Evolutionary conservation across 92 coral and sea anemone species (phyloP), one percentile per base, ranked within the genome.

Genomic region (Metridium senile): DNA sequence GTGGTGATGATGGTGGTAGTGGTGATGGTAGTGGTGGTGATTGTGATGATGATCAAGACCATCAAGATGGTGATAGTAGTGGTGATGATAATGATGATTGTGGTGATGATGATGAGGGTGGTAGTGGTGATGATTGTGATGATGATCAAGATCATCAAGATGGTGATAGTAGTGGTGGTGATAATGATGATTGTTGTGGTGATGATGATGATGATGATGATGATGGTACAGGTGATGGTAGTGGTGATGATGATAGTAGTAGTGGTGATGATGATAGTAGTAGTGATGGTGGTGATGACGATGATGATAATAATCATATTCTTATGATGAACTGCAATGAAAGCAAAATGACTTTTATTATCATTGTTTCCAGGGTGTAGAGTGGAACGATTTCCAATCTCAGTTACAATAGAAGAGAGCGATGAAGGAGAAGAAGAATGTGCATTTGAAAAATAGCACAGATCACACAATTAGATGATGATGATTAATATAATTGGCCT

Each of bases 351-450:
- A 4, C 8, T 0, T 26, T 47, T 31, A 1, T 46, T 59, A 32
- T 47, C 23, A 1, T 46, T 59, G 27, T 46, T 23, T 68, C 31
- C 76, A 91, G 97, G 97, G 11, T 91, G 97, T 62, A 83, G 97
- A 68, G 93, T 91, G 19, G 97, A 91, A 39, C 78, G 74, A 32
- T 87, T 83, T 62, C 88, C 88, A 31, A 33, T 73, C 21, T 26
- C 78, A 58, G 22, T 23, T 33, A 72, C 51, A 7, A 26, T 52
- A 51, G 33, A 70, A 16, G 46, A 53, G 11, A 30, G 23, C 32
- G 45, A 56, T 29, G 21, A 33, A 0, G 62, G 25, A 25, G 49
- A 33, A n/a, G 56, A 63, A 29, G 27, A 59, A 22, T 22, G 8
- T 22, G 2, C 65, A 59, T 11, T 28, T 2, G 69, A 63, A 63